Evolutionary conservation across 2,113 vertebrate species (phyloP).

Genomic region (Sphaerodactylus townsendi): DNA sequence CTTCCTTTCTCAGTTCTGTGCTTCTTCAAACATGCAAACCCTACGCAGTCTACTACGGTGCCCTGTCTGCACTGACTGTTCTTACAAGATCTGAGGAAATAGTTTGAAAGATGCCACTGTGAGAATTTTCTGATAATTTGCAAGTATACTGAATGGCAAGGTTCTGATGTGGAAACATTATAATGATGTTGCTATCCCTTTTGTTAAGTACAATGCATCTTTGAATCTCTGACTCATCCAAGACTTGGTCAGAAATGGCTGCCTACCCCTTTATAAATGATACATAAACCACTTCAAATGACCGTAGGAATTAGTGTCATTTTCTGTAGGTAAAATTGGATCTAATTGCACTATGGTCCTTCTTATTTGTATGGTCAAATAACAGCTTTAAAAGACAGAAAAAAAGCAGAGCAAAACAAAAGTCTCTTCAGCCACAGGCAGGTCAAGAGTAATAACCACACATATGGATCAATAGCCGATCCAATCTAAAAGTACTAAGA

Average conservation of each 20-base stretch:
- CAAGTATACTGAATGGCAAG: not conserved
- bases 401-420: not conserved
- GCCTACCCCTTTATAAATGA: not conserved
- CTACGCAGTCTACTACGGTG: not conserved
- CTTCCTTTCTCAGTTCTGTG: not conserved
- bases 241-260: not conserved
- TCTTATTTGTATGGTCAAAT: not conserved
- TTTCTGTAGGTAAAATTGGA: not conserved
- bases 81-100: not conserved
- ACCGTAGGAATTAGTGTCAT: not conserved
- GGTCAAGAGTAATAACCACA: conserved; percentile 9
- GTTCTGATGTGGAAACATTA: not conserved
- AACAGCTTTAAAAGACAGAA: not conserved
- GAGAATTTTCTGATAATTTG: not conserved
- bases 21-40: not conserved
- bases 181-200: too few relatives aligned
- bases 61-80: not conserved
- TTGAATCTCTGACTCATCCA: not conserved
- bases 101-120: not conserved
- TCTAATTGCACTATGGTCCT: not conserved
- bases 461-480: not conserved
- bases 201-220: not conserved
- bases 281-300: not conserved
- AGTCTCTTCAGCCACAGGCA: not conserved
- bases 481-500: conserved; percentile 9